Percentiles rank a stretch among this genome's conserved stretches.
phyloP scores from a whole-genome alignment of 2,797 vertebrate genomes.

The Orestias chungarensis region DNA sequence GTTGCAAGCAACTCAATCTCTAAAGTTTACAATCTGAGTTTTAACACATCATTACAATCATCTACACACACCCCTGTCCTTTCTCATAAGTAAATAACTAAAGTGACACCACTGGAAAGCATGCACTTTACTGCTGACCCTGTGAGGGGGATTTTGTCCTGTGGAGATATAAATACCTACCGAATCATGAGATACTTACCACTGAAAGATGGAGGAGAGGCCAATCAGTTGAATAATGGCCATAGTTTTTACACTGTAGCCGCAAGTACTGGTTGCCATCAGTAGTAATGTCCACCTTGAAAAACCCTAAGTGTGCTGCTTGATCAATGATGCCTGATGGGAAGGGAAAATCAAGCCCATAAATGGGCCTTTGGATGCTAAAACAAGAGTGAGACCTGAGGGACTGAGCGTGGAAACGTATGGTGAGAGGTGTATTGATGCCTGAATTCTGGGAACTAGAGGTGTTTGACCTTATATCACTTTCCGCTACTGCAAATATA shows the following conservation, averaged over 20 bases:
- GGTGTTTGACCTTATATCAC: conserved; percentile 72
- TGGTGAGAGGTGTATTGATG: conserved; percentile 76
- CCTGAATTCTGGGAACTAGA: conserved; percentile 72
- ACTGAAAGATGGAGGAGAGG: conserved; percentile 77
- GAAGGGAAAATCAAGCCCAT: conserved; percentile 81
- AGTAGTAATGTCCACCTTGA: conserved; percentile 82
- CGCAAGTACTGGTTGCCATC: conserved; percentile 74
- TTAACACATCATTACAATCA: conserved; percentile 73
- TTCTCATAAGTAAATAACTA: conserved; percentile 75
- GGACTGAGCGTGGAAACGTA: conserved; percentile 68
- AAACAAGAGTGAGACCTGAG: conserved; percentile 71
- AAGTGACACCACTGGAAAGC: conserved; percentile 78
- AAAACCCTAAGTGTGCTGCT: conserved; percentile 79
- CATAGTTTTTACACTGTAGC: conserved; percentile 72
- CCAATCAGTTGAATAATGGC: conserved; percentile 84
- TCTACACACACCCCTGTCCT: conserved; percentile 54
- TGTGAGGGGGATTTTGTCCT: conserved; percentile 61
- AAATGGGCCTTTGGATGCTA: conserved; percentile 80
- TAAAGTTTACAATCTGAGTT: conserved; percentile 59
- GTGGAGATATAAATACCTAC: conserved; percentile 81
- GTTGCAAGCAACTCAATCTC: conserved; percentile 32
- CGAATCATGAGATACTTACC: conserved; percentile 79
- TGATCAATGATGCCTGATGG: conserved; percentile 82
- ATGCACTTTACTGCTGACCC: conserved; percentile 72
- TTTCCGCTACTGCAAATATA: conserved; percentile 37